Evolutionary conservation across 2,888 invertebrate genomes (phyloP).

Genomic region (Caenorhabditis wallacei): DNA sequence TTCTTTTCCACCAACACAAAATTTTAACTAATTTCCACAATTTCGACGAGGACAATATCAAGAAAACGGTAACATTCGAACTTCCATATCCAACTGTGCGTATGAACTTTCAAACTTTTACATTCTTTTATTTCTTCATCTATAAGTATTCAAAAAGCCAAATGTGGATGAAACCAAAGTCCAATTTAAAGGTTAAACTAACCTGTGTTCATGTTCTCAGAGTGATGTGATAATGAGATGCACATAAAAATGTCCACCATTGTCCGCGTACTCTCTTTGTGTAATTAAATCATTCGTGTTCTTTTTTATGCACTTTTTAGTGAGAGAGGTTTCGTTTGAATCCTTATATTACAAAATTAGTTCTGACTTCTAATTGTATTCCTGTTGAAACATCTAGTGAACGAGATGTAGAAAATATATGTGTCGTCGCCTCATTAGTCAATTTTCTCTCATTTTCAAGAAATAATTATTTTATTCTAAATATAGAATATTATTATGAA

Average conservation of each 20-base stretch:
- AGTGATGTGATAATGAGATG: slow-evolving; percentile 33
- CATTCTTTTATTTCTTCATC: background rate
- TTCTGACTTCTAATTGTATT: no score
- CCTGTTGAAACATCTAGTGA: no score
- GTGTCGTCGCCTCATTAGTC: background rate
- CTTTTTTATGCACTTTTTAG: no score
- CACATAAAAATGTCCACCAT: background rate
- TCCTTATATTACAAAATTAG: no score
- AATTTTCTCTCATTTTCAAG: background rate
- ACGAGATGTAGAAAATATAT: no score
- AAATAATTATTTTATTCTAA: background rate
- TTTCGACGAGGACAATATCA: no score
- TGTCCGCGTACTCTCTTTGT: background rate
- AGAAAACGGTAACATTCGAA: no score
- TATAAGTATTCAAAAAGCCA: background rate
- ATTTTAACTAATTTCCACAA: background rate
- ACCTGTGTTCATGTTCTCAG: background rate
- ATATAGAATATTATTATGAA: background rate
- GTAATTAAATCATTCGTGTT: no score
- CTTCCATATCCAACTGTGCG: no score
- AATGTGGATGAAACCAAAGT: background rate
- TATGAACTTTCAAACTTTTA: no score
- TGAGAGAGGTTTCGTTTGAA: no score
- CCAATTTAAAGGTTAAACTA: background rate
- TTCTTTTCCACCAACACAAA: background rate